Conservation (phyloP, 2,888 invertebrate genomes). For the Barypeithes pellucidus region DNA sequence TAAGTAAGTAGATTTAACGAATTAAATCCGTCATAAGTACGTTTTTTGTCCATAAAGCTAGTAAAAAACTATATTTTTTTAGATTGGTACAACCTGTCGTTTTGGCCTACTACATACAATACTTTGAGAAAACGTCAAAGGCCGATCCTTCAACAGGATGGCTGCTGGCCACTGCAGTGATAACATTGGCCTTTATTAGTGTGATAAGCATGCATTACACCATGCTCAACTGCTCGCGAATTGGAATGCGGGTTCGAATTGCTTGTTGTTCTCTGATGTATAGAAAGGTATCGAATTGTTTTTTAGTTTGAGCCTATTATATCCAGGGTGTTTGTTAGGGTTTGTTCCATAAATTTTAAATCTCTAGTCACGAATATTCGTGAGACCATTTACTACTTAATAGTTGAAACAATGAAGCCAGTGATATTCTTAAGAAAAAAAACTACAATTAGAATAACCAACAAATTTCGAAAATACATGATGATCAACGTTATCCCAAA, state of each 20-base stretch:
- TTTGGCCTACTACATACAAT: slow-evolving; percentile 77
- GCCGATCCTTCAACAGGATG: slow-evolving; percentile 75
- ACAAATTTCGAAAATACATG: too few relatives aligned
- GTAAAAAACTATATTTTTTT: slow-evolving; percentile 45
- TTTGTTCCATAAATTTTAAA: too few relatives aligned
- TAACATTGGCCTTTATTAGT: slow-evolving; percentile 74
- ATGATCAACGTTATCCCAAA: too few relatives aligned
- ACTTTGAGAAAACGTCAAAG: slow-evolving; percentile 71
- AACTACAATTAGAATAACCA: too few relatives aligned
- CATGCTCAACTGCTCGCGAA: slow-evolving; percentile 73
- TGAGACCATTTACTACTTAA: too few relatives aligned
- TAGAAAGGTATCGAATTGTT: slow-evolving; percentile 85
- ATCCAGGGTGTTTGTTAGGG: slow-evolving; percentile 10
- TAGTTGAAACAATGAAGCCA: too few relatives aligned
- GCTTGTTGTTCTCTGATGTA: slow-evolving; percentile 86
- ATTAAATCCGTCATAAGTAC: too few relatives aligned
- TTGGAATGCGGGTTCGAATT: slow-evolving; percentile 85
- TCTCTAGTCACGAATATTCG: too few relatives aligned
- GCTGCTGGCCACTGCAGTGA: slow-evolving; percentile 77
- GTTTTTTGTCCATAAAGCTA: background rate
- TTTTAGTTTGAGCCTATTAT: too few relatives aligned
- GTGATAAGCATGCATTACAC: slow-evolving; percentile 80
- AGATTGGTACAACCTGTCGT: slow-evolving; percentile 78
- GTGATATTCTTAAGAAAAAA: too few relatives aligned
- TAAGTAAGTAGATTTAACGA: slow-evolving; percentile 70